Evolutionary conservation across 1,140 invertebrate species (phyloP).

Genomic region (Aphelenchoides besseyi): DNA sequence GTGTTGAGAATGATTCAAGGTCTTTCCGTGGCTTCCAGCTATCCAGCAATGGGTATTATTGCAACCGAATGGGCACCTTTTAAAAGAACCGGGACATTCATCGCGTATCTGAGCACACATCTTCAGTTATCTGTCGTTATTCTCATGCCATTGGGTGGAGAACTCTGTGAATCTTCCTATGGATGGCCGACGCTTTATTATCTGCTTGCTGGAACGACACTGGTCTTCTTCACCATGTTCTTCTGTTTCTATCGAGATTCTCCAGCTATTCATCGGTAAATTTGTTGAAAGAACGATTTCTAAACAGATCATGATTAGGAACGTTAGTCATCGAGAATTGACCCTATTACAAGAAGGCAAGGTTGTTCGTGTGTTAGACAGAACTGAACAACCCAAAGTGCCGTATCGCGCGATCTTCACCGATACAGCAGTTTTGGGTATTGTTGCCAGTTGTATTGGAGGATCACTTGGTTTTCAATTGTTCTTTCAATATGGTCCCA

Average conservation of each 20-base stretch:
- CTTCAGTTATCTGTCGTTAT: conserved; percentile 28
- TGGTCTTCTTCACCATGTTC: conserved; percentile 34
- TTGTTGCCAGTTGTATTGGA: conserved; percentile 12
- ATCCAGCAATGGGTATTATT: conserved; percentile 21
- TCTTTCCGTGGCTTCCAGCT: background rate
- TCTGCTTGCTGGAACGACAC: conserved; percentile 16
- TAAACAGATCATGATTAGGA: conserved; percentile 25
- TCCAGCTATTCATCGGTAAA: background rate
- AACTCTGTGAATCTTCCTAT: conserved; percentile 20
- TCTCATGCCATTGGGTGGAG: conserved; percentile 40
- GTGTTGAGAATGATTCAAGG: background rate
- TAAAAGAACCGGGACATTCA: conserved; percentile 7
- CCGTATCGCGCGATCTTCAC: conserved; percentile 28
- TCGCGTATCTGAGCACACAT: conserved; percentile 10
- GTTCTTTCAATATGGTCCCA: conserved; percentile 38
- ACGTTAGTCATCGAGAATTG: conserved; percentile 23
- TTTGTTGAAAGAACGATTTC: background rate
- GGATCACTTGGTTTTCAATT: conserved; percentile 23
- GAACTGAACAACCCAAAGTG: background rate
- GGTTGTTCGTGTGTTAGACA: background rate
- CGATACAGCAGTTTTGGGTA: conserved; percentile 29
- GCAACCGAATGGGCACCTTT: conserved; percentile 18
- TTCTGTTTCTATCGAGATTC: conserved; percentile 33
- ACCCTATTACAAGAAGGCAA: conserved; percentile 24
- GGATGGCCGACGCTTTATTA: conserved; percentile 40